Percentiles rank a stretch among this genome's conserved stretches.
Evolutionary conservation across 2,797 vertebrate species (phyloP).

Genomic region (Aulostomus chinensis): DNA sequence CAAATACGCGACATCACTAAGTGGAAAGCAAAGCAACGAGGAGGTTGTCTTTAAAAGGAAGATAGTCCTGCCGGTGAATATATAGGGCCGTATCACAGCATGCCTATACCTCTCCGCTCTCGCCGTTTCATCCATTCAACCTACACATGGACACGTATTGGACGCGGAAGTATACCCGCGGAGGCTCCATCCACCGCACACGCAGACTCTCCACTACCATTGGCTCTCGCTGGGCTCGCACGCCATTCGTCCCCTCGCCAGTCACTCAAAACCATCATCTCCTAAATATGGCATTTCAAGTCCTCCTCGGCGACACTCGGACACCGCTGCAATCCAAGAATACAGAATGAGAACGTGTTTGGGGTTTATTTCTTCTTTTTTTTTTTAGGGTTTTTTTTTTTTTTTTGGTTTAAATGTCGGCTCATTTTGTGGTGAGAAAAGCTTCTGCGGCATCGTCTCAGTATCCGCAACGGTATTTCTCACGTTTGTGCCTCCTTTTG

Average conservation of each 20-base stretch:
- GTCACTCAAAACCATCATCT: conserved; percentile 64
- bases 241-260: conserved; percentile 62
- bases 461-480: no score
- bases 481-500: no score
- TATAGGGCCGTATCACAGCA: conserved; percentile 89
- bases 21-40: conserved; percentile 78
- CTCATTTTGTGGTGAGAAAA: no score
- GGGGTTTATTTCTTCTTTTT: no score
- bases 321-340: no score
- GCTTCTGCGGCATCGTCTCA: no score
- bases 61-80: conserved; percentile 86
- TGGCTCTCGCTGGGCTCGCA: conserved; percentile 67
- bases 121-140: conserved; percentile 78
- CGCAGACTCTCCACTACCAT: conserved; percentile 54
- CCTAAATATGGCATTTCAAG: conserved; percentile 72
- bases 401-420: no score
- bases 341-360: no score
- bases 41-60: conserved; percentile 87
- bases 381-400: no score
- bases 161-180: conserved; percentile 84
- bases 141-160: conserved; percentile 72
- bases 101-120: conserved; percentile 85
- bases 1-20: conserved; percentile 88
- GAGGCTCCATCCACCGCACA: conserved; percentile 55
- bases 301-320: conserved; percentile 12